Conservation (phyloP, 2,888 invertebrate species). For the Gymnoscelis rufifasciata region DNA sequence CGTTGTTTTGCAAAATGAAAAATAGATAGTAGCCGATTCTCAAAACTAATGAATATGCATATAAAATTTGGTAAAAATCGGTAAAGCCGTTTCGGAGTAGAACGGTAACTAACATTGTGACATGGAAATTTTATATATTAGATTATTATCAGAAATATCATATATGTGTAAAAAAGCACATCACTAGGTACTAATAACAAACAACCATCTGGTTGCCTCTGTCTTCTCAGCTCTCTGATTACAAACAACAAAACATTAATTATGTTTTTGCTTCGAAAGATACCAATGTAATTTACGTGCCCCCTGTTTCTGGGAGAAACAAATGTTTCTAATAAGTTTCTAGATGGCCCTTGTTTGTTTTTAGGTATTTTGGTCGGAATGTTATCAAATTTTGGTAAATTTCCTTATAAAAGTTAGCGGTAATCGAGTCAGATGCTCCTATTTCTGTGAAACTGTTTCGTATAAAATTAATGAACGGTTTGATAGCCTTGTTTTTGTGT, state of each 20-base stretch:
- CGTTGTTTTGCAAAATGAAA: too few species aligned
- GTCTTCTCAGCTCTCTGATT: slow-evolving; percentile 60
- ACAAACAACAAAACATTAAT: slow-evolving; percentile 70
- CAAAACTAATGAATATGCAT: too few species aligned
- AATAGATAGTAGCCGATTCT: too few species aligned
- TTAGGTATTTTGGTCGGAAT: slow-evolving; percentile 21
- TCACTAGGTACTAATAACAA: slow-evolving; percentile 31
- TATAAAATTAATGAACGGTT: too few species aligned
- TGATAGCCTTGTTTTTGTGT: too few species aligned
- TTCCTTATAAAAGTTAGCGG: slow-evolving; percentile 13
- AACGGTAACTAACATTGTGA: too few species aligned
- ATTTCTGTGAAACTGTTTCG: too few species aligned
- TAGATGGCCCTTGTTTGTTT: slow-evolving; percentile 38
- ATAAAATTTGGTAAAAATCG: too few species aligned
- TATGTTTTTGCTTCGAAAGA: slow-evolving; percentile 68
- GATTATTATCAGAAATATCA: too few species aligned
- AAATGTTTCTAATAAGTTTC: slow-evolving; percentile 63
- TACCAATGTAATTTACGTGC: slow-evolving; percentile 62
- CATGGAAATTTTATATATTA: too few species aligned
- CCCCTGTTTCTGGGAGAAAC: slow-evolving; percentile 51
- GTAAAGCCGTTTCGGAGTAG: too few species aligned
- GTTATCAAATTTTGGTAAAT: slow-evolving; percentile 23
- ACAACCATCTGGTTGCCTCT: slow-evolving; percentile 46
- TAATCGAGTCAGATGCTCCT: too few species aligned
- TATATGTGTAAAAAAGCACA: slow-evolving; percentile 2